A percentile compares a stretch with the other conserved stretches of the same genome.
phyloP scores from a whole-genome alignment of 2,797 vertebrate genomes.

The Eulemur coronatus region DNA sequence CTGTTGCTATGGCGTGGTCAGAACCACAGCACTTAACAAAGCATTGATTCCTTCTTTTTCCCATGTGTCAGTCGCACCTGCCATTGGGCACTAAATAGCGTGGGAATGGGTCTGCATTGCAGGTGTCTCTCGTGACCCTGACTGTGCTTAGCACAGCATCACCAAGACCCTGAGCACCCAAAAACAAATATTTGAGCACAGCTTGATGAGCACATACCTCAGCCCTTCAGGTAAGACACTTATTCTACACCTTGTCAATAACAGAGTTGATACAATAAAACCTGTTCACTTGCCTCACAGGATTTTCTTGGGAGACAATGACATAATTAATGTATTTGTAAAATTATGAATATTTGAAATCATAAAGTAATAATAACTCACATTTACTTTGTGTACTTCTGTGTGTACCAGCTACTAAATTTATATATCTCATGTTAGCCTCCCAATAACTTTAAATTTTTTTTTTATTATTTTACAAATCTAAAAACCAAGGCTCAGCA shows the following conservation, averaged over 20 bases:
- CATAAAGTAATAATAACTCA: neutral
- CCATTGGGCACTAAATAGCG: neutral
- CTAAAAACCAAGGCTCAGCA: neutral
- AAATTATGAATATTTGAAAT: neutral
- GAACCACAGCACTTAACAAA: neutral
- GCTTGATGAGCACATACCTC: neutral
- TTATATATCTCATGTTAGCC: neutral
- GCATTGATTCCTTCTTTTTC: neutral
- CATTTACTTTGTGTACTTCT: neutral
- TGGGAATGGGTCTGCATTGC: neutral
- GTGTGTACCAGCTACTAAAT: neutral
- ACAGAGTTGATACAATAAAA: neutral
- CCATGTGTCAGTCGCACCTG: neutral
- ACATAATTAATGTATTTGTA: neutral
- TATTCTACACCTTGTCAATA: neutral
- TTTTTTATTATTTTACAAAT: neutral
- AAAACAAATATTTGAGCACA: neutral
- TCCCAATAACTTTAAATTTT: neutral
- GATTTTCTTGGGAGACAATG: neutral
- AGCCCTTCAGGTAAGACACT: neutral
- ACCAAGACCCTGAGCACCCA: neutral
- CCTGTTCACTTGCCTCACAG: neutral
- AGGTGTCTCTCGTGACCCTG: neutral
- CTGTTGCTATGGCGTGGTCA: accelerated
- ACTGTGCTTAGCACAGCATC: neutral